Conservation (phyloP, 2,113 vertebrate species). For the Melospiza melodia region DNA sequence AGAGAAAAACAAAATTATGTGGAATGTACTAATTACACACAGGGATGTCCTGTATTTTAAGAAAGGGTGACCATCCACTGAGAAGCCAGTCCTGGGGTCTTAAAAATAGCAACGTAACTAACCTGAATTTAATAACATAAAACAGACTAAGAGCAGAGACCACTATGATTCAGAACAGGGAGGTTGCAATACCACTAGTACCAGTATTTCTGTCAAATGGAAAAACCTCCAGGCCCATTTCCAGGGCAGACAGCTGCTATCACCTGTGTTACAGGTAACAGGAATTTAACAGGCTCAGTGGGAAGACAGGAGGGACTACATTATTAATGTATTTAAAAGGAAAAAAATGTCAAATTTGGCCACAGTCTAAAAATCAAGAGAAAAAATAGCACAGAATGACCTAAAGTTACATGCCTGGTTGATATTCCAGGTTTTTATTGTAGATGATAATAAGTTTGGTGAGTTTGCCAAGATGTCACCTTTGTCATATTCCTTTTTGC, state of each 20-base stretch:
- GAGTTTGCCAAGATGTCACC: slow-evolving; percentile 49
- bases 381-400: neutral
- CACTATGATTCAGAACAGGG: neutral
- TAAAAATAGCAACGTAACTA: neutral
- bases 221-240: neutral
- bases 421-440: slow-evolving; percentile 20
- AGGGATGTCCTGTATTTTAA: neutral
- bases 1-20: neutral
- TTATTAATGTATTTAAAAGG: neutral
- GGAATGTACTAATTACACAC: neutral
- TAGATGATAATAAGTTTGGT: slow-evolving; percentile 26
- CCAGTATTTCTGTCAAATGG: neutral
- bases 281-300: neutral
- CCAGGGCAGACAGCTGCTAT: neutral
- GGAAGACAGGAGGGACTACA: neutral
- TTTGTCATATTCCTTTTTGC: slow-evolving; percentile 60
- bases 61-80: neutral
- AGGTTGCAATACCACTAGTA: neutral
- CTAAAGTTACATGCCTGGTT: neutral
- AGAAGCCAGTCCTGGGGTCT: neutral
- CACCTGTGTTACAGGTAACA: neutral
- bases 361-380: neutral
- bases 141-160: neutral
- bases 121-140: neutral
- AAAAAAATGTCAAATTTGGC: neutral